Conservation (phyloP, 2,888 invertebrate genomes). For the Cylloceria caligata region DNA sequence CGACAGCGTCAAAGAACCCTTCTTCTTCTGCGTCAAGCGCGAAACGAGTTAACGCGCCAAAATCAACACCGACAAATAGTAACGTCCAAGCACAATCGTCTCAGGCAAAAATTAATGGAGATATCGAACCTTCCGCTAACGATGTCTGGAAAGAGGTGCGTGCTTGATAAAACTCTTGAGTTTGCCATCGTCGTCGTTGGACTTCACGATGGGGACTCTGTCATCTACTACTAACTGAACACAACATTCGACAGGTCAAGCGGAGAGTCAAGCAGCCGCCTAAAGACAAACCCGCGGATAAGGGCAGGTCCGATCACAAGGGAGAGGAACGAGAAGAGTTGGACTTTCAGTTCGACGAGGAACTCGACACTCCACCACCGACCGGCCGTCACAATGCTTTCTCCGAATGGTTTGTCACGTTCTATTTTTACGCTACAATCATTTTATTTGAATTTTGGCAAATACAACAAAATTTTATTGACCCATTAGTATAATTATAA, state of each 20-base stretch:
- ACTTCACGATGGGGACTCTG: slow-evolving; percentile 23
- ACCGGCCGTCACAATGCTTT: slow-evolving; percentile 93
- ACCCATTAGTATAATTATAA: neutral
- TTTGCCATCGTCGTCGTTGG: slow-evolving; percentile 51
- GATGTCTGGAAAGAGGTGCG: slow-evolving; percentile 88
- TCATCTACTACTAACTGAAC: slow-evolving; percentile 56
- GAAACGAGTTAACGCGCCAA: slow-evolving; percentile 32
- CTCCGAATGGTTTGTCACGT: slow-evolving; percentile 89
- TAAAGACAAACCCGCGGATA: slow-evolving; percentile 79
- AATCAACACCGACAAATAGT: slow-evolving; percentile 20
- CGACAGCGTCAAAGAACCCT: slow-evolving; percentile 24
- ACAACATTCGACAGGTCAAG: slow-evolving; percentile 81
- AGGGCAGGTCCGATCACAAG: slow-evolving; percentile 72
- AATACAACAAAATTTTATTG: neutral
- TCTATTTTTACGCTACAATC: neutral
- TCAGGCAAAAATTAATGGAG: slow-evolving; percentile 73
- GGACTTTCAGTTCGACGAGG: slow-evolving; percentile 99
- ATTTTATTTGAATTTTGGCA: neutral
- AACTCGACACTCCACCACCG: slow-evolving; percentile 91
- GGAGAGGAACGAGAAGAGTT: slow-evolving; percentile 90
- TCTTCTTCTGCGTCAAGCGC: slow-evolving; percentile 12
- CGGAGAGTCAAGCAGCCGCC: slow-evolving; percentile 83
- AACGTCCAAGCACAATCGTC: slow-evolving; percentile 52
- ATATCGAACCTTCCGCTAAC: slow-evolving; percentile 76
- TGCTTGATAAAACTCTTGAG: slow-evolving; percentile 49